These are phyloP conservation scores for Neofelis nebulosa DNA, from an alignment of 2,113 vertebrate species.

Conservation along the genomic window DNA sequence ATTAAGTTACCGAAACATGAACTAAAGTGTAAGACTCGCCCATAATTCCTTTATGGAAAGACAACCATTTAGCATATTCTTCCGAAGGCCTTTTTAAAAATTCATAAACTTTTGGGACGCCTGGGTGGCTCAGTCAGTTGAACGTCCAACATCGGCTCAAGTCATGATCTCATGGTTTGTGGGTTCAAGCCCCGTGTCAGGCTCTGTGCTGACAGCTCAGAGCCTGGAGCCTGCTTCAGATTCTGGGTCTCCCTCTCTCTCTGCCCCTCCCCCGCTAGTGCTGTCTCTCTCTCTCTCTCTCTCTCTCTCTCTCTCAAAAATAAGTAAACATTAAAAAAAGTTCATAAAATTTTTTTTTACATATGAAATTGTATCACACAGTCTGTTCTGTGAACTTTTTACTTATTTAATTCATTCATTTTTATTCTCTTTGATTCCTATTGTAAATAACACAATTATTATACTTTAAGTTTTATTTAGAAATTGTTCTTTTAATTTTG, in stretches of 20 bases:
- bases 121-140: too few species aligned
- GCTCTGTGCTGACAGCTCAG: too few species aligned
- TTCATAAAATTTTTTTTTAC: background rate
- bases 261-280: too few species aligned
- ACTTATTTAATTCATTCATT: background rate
- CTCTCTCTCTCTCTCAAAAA: too few species aligned
- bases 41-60: background rate
- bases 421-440: background rate
- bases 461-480: background rate
- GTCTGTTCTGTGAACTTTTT: background rate
- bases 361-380: background rate
- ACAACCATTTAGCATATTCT: background rate
- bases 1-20: slow-evolving; percentile 15
- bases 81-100: background rate
- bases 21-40: background rate
- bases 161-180: too few species aligned
- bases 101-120: too few species aligned
- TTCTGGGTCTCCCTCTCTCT: too few species aligned
- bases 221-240: too few species aligned
- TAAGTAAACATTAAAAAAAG: background rate
- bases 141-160: too few species aligned
- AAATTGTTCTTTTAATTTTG: background rate
- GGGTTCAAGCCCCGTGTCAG: too few species aligned
- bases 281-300: too few species aligned
- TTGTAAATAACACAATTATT: background rate